Evolutionary conservation across 2,888 invertebrate species (phyloP).

Genomic region (Sinhomidia bicolor): DNA sequence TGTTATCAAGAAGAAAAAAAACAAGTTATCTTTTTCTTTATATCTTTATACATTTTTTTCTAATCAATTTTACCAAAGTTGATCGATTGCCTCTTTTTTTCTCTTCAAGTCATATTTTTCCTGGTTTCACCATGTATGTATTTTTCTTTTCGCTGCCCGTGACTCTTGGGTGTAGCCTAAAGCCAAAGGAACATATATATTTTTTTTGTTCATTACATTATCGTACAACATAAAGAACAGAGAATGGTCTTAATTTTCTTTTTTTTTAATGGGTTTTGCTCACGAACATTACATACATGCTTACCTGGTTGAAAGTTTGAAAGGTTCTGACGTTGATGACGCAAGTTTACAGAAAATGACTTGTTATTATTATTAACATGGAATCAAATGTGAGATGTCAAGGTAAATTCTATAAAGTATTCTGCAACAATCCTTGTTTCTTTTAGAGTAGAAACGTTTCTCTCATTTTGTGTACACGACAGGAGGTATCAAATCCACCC

Average conservation of each 20-base stretch:
- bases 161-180: background rate
- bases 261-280: background rate
- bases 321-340: no score
- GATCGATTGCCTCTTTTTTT: background rate
- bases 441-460: background rate
- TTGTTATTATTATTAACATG: background rate
- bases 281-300: background rate
- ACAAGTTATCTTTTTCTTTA: constrained; percentile 14
- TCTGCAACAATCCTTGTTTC: background rate
- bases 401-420: constrained; percentile 36
- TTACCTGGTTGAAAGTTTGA: no score
- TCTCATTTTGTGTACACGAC: background rate
- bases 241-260: background rate
- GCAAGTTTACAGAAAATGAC: background rate
- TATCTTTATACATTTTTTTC: background rate
- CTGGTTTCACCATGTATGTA: no score
- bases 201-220: no score
- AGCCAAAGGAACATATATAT: no score
- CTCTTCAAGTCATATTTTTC: background rate
- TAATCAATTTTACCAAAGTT: constrained; percentile 27
- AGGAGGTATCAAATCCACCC: constrained; percentile 2
- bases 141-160: background rate
- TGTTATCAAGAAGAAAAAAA: background rate
- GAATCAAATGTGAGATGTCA: constrained; percentile 35
- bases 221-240: no score